phyloP scores from a whole-genome alignment of 2,113 vertebrate genomes.

The Daphoenositta chrysoptera region DNA sequence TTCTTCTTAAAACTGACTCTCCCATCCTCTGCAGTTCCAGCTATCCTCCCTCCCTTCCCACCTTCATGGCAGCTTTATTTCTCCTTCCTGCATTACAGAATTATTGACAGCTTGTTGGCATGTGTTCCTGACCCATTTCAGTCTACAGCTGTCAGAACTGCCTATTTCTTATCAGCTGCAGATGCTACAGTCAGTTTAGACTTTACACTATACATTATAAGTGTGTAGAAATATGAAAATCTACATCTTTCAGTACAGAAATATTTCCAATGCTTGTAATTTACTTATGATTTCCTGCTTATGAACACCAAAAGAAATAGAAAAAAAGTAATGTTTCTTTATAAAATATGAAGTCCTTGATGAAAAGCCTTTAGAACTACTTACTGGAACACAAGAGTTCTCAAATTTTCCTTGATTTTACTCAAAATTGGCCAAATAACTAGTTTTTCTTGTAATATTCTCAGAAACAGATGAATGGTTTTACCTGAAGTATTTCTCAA shows the following conservation, averaged over 20 bases:
- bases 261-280: not conserved
- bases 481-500: not conserved
- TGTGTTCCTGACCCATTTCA: not conserved
- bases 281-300: not conserved
- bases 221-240: not conserved
- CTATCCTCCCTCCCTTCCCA: not conserved
- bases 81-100: not conserved
- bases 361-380: not conserved
- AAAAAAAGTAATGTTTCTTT: not conserved
- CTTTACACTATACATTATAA: not conserved
- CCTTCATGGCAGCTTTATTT: not conserved
- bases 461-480: not conserved
- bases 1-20: not conserved
- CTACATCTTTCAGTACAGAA: not conserved
- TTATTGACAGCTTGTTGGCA: not conserved
- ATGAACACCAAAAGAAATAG: not conserved
- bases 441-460: not conserved
- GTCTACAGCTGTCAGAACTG: not conserved
- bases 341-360: not conserved
- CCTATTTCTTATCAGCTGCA: not conserved
- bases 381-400: not conserved
- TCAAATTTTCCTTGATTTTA: not conserved
- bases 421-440: not conserved
- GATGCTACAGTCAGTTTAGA: not conserved
- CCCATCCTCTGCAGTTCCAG: not conserved